phyloP scores from a whole-genome alignment of 2,113 vertebrate species.

The Ceyx melanurus region DNA sequence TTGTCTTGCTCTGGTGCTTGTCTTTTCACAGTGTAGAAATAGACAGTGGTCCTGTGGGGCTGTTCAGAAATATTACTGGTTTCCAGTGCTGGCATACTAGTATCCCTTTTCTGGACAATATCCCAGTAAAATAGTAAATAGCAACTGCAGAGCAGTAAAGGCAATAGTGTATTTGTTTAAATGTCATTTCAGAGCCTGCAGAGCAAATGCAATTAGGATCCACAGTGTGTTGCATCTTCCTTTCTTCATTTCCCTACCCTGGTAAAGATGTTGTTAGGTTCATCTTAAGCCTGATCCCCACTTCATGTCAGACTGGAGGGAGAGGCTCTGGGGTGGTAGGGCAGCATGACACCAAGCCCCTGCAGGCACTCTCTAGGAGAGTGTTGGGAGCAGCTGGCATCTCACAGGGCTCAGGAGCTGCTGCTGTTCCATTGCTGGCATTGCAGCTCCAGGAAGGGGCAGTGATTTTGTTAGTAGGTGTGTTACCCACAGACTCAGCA shows the following conservation, averaged over 20 bases:
- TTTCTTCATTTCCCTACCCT: background rate
- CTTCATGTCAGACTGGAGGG: background rate
- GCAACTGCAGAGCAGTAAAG: slow-evolving; percentile 54
- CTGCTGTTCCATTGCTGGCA: background rate
- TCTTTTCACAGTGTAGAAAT: background rate
- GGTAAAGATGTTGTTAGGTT: background rate
- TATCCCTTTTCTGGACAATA: slow-evolving; percentile 47
- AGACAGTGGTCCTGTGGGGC: background rate
- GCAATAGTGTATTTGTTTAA: background rate
- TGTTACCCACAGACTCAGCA: background rate
- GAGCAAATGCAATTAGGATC: slow-evolving; percentile 48
- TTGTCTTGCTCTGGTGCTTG: background rate
- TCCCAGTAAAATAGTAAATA: slow-evolving; percentile 67
- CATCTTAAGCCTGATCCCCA: background rate
- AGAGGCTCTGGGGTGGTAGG: background rate
- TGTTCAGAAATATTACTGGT: slow-evolving; percentile 44
- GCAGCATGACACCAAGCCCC: background rate
- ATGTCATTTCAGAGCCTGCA: slow-evolving; percentile 37
- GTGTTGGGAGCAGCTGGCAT: background rate
- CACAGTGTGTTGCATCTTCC: background rate
- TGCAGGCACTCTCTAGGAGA: background rate
- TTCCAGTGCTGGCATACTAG: slow-evolving; percentile 48
- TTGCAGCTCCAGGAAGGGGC: background rate
- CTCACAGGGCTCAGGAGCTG: background rate
- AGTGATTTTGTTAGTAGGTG: background rate